A percentile compares a stretch with the other conserved stretches of the same genome.
phyloP scores from a whole-genome alignment of 2,113 vertebrate species.

The Setophaga coronata region DNA sequence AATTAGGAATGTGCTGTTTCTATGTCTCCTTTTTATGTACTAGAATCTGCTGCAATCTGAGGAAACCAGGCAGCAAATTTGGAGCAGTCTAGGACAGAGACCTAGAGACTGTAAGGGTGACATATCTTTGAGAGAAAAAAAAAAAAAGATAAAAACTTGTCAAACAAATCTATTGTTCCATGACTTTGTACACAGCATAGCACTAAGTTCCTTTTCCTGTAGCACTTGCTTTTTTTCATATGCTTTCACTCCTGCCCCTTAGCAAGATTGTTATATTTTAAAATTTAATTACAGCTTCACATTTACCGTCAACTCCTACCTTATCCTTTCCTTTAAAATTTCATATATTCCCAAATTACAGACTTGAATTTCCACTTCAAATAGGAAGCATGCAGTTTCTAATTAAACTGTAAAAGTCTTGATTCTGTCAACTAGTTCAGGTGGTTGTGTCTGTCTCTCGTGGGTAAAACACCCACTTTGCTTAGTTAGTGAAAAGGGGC shows the following conservation, averaged over 20 bases:
- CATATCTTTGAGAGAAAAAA: background rate
- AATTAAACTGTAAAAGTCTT: background rate
- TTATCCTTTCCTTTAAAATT: background rate
- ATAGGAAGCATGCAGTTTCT: background rate
- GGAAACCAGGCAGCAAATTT: background rate
- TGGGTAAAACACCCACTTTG: background rate
- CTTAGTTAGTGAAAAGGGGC: background rate
- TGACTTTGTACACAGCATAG: background rate
- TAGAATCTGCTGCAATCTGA: background rate
- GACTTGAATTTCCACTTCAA: background rate
- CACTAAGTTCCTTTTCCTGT: background rate
- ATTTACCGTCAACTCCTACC: background rate
- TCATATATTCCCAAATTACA: background rate
- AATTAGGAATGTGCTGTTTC: background rate
- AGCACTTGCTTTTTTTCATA: background rate
- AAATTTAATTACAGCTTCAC: background rate
- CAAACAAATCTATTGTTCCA: background rate
- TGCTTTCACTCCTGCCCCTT: background rate
- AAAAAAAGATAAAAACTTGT: background rate
- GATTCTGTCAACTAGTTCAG: background rate
- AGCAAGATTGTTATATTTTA: background rate
- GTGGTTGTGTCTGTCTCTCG: background rate
- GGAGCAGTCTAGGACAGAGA: background rate
- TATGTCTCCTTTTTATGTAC: background rate
- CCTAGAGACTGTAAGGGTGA: background rate